Evolutionary conservation across 2,888 invertebrate species (phyloP).

Genomic region (Dolomedes plantarius): DNA sequence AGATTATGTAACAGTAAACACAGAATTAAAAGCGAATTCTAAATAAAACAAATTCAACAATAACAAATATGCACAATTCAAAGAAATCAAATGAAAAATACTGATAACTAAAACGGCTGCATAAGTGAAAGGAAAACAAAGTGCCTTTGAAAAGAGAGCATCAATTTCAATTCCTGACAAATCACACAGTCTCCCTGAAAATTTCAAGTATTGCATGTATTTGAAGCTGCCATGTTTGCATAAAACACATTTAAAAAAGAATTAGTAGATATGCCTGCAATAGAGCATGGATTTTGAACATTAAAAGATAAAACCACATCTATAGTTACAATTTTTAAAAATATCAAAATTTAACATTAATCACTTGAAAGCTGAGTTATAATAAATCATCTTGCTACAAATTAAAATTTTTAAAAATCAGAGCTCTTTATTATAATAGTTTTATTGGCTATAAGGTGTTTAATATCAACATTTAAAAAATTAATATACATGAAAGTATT

Average conservation of each 20-base stretch:
- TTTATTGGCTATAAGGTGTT: too few species aligned
- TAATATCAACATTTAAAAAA: too few species aligned
- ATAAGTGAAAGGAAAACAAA: neutral
- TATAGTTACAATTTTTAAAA: too few species aligned
- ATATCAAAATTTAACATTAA: too few species aligned
- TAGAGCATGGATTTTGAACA: neutral
- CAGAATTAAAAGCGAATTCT: neutral
- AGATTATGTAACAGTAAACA: neutral
- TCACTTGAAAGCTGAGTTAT: too few species aligned
- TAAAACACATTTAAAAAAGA: neutral
- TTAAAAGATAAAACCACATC: too few species aligned
- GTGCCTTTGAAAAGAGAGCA: neutral
- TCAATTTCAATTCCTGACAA: neutral
- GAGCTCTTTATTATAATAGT: too few species aligned
- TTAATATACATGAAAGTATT: too few species aligned
- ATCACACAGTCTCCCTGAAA: slow-evolving; percentile 4
- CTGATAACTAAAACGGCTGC: slow-evolving; percentile 8
- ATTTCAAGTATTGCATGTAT: neutral
- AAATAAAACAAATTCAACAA: slow-evolving; percentile 4
- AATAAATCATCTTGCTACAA: too few species aligned
- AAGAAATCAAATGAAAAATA: neutral
- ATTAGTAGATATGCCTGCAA: neutral
- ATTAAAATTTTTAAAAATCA: too few species aligned
- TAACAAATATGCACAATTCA: neutral
- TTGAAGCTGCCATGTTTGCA: neutral